Base-by-base conservation (phyloP, 2,113 vertebrate genomes). In the Trichomycterus rosablanca region DNA sequence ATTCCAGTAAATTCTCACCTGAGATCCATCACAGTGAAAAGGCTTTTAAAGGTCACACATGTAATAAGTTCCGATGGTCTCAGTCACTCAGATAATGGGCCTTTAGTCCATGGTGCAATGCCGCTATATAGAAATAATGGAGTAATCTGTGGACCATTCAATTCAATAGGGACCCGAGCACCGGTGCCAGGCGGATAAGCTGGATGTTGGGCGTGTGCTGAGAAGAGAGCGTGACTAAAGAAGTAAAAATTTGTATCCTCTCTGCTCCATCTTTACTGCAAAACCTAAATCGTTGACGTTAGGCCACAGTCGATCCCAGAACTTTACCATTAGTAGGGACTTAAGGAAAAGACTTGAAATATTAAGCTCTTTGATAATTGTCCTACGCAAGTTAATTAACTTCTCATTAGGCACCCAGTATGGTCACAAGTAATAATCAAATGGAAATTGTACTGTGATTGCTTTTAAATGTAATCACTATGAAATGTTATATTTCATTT, bases 1-100 rank as follows among this genome's bases (percentile, higher is more conserved):
- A 88, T 88, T 87, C 84, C 79, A 80, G 84, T 86, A 87, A 86
- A 88, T 86, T 87, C 83, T 86, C 80, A 88, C 86, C 88, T 87
- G 86, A 85, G 84, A 88, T 86, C 86, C 80, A 86, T 88, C 85
- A 84, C 69, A 69, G 78, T 79, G 76, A 83, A 87, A 59, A 87
- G 82, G 83, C 86, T 85, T 86, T 83, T 84, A 87, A 88, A 89
- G 87, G 88, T 89, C 88, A 88, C 84, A 87, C 78, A 71, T 87
- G 83, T 87, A 87, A 88, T 87, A 88, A 86, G 86, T 88, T 89
- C 84, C 84, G 80, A 85, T 83, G 85, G 84, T 86, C 85, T 84
- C 81, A 82, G 83, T 84, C 82, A 76, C 77, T 84, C 81, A 78
- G 84, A 87, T 88, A 86, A 87, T 85, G 84, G 84, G 78, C 82